These are phyloP conservation scores for Brachionus manjavacas DNA, from an alignment of 1,140 invertebrate genomes.

Conservation along the genomic window DNA sequence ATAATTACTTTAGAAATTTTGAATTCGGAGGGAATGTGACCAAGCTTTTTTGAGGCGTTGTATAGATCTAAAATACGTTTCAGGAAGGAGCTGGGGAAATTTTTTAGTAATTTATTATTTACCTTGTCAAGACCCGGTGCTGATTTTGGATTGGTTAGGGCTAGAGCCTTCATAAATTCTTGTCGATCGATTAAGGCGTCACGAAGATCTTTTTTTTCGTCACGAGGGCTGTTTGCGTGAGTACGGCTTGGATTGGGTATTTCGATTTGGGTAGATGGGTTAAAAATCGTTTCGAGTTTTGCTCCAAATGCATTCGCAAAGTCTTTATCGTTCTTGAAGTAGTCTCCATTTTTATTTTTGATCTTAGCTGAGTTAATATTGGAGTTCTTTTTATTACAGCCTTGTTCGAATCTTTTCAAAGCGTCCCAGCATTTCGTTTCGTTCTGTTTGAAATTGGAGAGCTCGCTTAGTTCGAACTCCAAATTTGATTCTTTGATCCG, in stretches of 20 bases:
- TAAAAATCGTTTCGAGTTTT: no score
- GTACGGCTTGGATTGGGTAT: no score
- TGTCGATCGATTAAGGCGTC: conserved; percentile 10
- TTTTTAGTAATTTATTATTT: not conserved
- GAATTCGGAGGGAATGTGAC: no score
- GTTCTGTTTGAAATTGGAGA: conserved; percentile 6
- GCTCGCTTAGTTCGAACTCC: conserved; percentile 8
- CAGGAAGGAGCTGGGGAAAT: not conserved
- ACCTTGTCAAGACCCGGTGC: not conserved
- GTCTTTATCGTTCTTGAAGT: conserved; percentile 7
- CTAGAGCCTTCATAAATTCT: not conserved
- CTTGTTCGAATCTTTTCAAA: conserved; percentile 2
- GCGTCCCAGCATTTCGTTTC: not conserved
- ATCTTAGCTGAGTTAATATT: conserved; percentile 9
- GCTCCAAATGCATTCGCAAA: conserved; percentile 4
- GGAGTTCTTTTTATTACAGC: conserved; percentile 12
- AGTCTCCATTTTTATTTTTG: not conserved
- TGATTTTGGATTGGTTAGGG: conserved; percentile 1
- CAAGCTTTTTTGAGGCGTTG: no score
- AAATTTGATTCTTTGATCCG: not conserved
- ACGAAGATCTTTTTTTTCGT: no score
- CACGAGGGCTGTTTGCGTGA: no score
- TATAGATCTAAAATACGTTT: not conserved
- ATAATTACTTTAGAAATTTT: no score
- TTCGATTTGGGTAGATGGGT: no score